Evolutionary conservation across 2,888 invertebrate genomes (phyloP).

Genomic region (Yponomeuta sedellus): DNA sequence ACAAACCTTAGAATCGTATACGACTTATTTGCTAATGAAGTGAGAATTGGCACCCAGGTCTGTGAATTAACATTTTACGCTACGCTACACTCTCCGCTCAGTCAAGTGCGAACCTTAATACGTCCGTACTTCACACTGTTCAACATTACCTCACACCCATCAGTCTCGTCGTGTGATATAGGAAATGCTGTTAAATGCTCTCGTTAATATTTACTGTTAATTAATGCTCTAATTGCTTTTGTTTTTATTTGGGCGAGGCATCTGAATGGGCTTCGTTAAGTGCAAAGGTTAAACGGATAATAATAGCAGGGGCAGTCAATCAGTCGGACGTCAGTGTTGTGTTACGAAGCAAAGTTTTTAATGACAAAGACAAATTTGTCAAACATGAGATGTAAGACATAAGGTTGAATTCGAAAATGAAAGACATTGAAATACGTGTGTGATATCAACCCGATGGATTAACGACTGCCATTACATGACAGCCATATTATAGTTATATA

Average conservation of each 20-base stretch:
- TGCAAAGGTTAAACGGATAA: not conserved
- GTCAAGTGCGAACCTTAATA: slow-evolving; percentile 31
- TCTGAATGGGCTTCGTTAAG: not conserved
- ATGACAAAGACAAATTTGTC: too few species aligned
- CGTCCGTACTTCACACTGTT: slow-evolving; percentile 44
- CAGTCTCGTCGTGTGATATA: slow-evolving; percentile 24
- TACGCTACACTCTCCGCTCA: slow-evolving; percentile 23
- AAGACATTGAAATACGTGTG: too few species aligned
- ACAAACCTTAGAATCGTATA: too few species aligned
- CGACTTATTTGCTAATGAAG: too few species aligned
- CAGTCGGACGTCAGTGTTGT: not conserved
- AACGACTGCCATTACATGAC: too few species aligned
- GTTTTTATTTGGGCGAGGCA: not conserved
- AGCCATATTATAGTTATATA: too few species aligned
- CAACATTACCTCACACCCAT: slow-evolving; percentile 46
- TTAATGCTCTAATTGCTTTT: not conserved
- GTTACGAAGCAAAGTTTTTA: too few species aligned
- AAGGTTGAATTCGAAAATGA: too few species aligned
- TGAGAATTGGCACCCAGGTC: not conserved
- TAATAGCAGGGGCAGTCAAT: not conserved
- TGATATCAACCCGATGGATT: too few species aligned
- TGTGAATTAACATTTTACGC: not conserved
- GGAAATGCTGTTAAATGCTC: slow-evolving; percentile 13
- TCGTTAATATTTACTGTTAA: slow-evolving; percentile 4
- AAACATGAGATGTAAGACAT: too few species aligned